Conservation (phyloP, 2,113 vertebrate species). For the Myotis davidii region DNA sequence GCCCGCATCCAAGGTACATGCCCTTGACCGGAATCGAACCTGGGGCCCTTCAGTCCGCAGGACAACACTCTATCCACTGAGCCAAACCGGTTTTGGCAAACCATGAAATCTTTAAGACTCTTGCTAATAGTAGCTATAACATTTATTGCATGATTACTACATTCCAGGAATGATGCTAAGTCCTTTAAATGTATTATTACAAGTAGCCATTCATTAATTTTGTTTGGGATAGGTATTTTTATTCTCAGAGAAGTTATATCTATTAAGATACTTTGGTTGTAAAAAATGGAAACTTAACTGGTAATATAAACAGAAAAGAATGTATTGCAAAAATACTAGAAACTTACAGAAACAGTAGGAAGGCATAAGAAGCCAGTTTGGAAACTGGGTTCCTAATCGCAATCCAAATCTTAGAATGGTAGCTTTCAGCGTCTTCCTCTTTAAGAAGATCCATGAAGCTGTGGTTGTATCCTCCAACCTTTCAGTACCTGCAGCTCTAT, state of each 20-base stretch:
- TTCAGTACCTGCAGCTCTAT: background rate
- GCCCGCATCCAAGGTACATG: too few species aligned
- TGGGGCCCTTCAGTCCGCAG: too few species aligned
- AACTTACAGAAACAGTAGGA: background rate
- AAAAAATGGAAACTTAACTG: background rate
- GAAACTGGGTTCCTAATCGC: background rate
- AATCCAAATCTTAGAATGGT: background rate
- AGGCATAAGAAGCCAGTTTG: background rate
- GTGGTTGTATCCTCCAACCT: background rate
- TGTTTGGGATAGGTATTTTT: background rate
- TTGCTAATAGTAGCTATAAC: conserved; percentile 8
- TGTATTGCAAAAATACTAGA: background rate
- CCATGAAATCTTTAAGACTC: background rate
- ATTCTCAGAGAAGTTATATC: background rate
- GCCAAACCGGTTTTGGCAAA: too few species aligned
- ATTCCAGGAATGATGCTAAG: background rate
- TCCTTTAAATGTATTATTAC: background rate
- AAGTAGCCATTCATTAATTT: background rate
- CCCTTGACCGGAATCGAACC: too few species aligned
- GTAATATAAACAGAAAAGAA: background rate
- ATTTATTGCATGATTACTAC: background rate
- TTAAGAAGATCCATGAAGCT: background rate
- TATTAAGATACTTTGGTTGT: background rate
- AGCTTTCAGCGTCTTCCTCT: background rate
- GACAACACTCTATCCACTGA: too few species aligned